phyloP scores from a whole-genome alignment of 2,113 vertebrate species.

The Delphinus delphis region DNA sequence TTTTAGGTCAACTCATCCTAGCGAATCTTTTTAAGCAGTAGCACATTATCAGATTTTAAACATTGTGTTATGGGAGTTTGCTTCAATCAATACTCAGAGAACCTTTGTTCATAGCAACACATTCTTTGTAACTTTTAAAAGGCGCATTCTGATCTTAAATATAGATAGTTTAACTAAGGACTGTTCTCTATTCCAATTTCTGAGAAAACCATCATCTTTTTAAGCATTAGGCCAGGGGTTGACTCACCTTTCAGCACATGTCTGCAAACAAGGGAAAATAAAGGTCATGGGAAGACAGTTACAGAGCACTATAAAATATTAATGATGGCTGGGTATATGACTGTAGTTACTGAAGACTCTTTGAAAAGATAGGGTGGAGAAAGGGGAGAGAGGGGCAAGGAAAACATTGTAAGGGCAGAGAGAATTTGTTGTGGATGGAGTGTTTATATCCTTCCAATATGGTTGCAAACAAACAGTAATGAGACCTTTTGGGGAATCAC shows the following conservation, averaged over 20 bases:
- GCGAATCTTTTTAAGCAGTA: not conserved
- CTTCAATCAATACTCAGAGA: not conserved
- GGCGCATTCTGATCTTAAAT: not conserved
- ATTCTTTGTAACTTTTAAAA: slow-evolving; percentile 10
- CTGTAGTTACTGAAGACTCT: not conserved
- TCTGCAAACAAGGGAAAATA: slow-evolving; percentile 24
- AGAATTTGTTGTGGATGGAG: not conserved
- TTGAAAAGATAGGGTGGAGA: not conserved
- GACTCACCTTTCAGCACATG: slow-evolving; percentile 29
- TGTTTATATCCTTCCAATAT: not conserved
- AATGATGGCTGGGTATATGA: not conserved
- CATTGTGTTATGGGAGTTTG: not conserved
- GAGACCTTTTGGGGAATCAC: not conserved
- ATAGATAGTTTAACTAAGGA: not conserved
- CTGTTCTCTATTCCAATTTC: slow-evolving; percentile 14
- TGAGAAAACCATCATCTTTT: not conserved
- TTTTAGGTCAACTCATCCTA: not conserved
- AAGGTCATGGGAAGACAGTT: slow-evolving; percentile 33
- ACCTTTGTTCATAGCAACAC: not conserved
- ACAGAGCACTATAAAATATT: slow-evolving; percentile 41
- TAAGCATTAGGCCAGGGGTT: not conserved
- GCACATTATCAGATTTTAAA: not conserved
- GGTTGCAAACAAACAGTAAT: not conserved
- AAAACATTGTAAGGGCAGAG: not conserved
- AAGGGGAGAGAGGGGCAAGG: not conserved